Percentiles rank a stretch among this genome's conserved stretches.
Conservation (phyloP, 2,797 vertebrate genomes). For the Ctenosaura bakeri region DNA sequence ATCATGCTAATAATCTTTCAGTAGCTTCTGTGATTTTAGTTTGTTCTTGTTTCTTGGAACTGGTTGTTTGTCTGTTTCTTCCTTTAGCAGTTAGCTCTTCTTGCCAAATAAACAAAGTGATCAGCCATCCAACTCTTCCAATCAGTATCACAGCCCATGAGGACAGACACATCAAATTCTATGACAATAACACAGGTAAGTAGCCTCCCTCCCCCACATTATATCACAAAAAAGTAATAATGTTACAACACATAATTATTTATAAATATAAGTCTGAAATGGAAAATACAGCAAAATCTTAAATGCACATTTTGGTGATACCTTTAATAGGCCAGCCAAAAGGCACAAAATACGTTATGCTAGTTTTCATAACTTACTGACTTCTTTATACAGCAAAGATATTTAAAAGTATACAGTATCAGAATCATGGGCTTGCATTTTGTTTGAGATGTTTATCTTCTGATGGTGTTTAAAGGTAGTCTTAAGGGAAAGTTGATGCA, state of each 20-base stretch:
- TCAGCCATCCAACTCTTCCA: constrained; percentile 97
- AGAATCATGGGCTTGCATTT: too few relatives aligned
- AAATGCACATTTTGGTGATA: too few relatives aligned
- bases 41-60: neutral
- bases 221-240: constrained; percentile 12
- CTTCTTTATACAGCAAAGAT: too few relatives aligned
- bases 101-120: constrained; percentile 96
- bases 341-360: too few relatives aligned
- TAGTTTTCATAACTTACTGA: too few relatives aligned
- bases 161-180: constrained; percentile 97
- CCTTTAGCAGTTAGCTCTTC: constrained; percentile 80
- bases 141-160: constrained; percentile 97
- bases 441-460: neutral
- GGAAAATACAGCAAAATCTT: too few relatives aligned
- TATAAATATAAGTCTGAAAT: neutral
- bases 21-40: neutral
- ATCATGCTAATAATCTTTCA: neutral
- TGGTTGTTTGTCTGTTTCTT: constrained; percentile 53
- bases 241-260: neutral
- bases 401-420: too few relatives aligned
- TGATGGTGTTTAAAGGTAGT: too few relatives aligned
- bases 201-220: constrained; percentile 29
- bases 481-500: too few relatives aligned
- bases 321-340: too few relatives aligned
- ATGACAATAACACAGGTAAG: constrained; percentile 94